These are phyloP conservation scores for Xestoiulus laeticollis DNA, from an alignment of 2,888 invertebrate genomes.

Conservation along the genomic window DNA sequence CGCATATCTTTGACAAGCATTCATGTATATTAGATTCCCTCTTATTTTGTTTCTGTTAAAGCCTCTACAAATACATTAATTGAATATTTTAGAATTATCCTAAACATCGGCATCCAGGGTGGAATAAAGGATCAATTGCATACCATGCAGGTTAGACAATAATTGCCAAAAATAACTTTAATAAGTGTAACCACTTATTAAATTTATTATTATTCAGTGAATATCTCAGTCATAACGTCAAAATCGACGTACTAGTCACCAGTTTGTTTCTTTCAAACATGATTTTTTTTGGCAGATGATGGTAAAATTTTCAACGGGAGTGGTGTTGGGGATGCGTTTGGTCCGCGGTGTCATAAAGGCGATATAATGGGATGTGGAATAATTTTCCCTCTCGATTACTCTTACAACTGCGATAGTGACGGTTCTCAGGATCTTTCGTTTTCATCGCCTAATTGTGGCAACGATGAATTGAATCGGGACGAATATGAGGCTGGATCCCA, in stretches of 20 bases:
- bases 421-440: constrained; percentile 59
- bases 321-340: constrained; percentile 68
- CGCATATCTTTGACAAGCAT: constrained; percentile 53
- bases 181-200: too few species aligned
- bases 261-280: too few species aligned
- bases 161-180: neutral
- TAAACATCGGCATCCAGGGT: constrained; percentile 68
- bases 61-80: neutral
- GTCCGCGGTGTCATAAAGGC: constrained; percentile 67
- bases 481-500: constrained; percentile 59
- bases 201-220: too few species aligned
- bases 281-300: constrained; percentile 63
- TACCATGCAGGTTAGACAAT: constrained; percentile 66
- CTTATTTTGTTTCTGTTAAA: too few species aligned
- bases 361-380: constrained; percentile 70
- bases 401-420: constrained; percentile 60
- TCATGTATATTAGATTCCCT: too few species aligned
- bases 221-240: too few species aligned
- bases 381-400: constrained; percentile 65
- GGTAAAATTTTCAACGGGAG: constrained; percentile 68
- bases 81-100: constrained; percentile 66
- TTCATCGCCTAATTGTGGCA: constrained; percentile 58
- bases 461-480: constrained; percentile 58
- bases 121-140: constrained; percentile 70
- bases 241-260: too few species aligned